Percentiles rank a stretch among this genome's conserved stretches.
phyloP scores from a whole-genome alignment of 1,140 invertebrate genomes.

The Eriosoma lanigerum region DNA sequence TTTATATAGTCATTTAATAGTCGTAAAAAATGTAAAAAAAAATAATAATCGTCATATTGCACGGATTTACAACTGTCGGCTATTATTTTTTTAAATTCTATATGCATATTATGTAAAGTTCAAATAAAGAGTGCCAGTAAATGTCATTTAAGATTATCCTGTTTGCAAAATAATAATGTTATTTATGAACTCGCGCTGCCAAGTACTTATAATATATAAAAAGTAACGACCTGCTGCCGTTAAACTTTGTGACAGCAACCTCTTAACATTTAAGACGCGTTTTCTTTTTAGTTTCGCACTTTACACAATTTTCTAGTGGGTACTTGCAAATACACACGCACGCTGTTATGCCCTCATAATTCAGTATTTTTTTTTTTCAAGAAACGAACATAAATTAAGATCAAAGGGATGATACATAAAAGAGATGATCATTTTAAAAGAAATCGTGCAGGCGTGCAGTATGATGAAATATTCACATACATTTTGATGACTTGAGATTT shows the following conservation, averaged over 20 bases:
- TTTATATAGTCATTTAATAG: no score
- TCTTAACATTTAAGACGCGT: conserved; percentile 27
- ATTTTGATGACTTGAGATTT: not conserved
- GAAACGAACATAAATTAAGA: not conserved
- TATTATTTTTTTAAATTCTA: not conserved
- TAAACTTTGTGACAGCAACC: conserved; percentile 37
- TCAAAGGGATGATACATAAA: not conserved
- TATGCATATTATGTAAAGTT: not conserved
- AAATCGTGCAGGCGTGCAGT: fast-evolving
- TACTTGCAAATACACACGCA: not conserved
- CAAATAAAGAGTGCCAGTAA: not conserved
- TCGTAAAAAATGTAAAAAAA: no score
- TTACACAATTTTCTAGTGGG: not conserved
- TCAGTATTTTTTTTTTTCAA: not conserved
- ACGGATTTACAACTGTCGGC: no score
- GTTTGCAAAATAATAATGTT: conserved; percentile 29
- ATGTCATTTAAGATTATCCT: conserved; percentile 15
- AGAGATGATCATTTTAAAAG: not conserved
- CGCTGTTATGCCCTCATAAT: not conserved
- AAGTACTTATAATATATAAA: not conserved
- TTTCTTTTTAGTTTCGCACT: conserved; percentile 8
- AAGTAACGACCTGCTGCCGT: conserved; percentile 6
- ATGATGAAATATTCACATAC: not conserved
- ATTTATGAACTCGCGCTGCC: conserved; percentile 8
- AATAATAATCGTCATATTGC: no score